Conservation (phyloP, 2,797 vertebrate genomes). For the Apodemus agrarius region DNA sequence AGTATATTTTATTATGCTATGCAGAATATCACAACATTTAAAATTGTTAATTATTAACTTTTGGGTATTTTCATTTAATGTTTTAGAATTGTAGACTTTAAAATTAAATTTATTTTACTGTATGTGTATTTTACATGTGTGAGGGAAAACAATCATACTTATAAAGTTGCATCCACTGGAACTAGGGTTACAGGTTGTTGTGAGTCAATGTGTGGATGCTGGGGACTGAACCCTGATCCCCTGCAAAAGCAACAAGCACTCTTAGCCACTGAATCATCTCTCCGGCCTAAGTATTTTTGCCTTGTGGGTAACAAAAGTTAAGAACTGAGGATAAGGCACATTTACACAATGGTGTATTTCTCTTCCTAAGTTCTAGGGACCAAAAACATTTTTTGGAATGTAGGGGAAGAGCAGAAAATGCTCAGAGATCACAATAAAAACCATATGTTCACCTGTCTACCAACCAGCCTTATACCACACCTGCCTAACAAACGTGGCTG, state of each 20-base stretch:
- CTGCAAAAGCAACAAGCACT: neutral
- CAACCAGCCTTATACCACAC: neutral
- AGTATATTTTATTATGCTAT: neutral
- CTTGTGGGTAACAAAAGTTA: neutral
- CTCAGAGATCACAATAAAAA: neutral
- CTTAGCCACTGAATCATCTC: neutral
- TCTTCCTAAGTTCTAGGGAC: neutral
- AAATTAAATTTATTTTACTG: neutral
- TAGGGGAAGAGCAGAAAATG: neutral
- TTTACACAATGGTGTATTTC: neutral
- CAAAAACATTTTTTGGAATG: neutral
- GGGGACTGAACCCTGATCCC: neutral
- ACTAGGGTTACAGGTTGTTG: neutral
- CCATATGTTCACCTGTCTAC: accelerated
- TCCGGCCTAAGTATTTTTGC: neutral
- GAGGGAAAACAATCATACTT: neutral
- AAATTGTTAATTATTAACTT: neutral
- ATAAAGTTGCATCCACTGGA: neutral
- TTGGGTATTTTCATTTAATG: neutral
- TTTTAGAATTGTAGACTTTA: neutral
- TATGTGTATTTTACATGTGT: neutral
- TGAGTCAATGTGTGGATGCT: neutral
- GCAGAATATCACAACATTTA: neutral
- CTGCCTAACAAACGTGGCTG: neutral
- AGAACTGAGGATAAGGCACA: neutral